phyloP scores from a whole-genome alignment of 2,113 vertebrate genomes.

The Gobius niger region DNA sequence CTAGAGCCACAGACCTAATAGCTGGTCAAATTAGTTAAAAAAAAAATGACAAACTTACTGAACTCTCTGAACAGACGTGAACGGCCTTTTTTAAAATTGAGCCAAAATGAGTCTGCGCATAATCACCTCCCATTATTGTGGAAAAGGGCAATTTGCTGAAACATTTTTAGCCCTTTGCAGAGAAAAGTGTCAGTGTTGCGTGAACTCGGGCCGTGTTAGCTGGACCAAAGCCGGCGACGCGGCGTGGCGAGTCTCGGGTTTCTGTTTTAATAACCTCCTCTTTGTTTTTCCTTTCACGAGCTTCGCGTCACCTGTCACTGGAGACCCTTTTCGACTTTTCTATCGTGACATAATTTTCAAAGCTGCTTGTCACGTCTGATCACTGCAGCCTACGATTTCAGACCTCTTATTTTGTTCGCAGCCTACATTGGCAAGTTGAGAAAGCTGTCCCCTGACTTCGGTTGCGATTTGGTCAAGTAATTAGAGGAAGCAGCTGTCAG shows the following conservation, averaged over 20 bases:
- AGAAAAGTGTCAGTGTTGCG: not conserved
- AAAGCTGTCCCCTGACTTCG: not conserved
- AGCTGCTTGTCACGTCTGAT: not conserved
- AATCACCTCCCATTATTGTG: slow-evolving; percentile 2
- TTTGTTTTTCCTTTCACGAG: not conserved
- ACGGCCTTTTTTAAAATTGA: not conserved
- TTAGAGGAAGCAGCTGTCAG: not conserved
- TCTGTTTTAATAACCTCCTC: slow-evolving; percentile 2
- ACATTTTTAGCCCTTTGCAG: not conserved
- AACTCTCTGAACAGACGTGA: not conserved
- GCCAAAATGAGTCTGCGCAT: not conserved
- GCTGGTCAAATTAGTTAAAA: not conserved
- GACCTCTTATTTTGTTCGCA: too few relatives aligned
- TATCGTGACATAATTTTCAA: not conserved
- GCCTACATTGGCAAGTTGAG: not conserved
- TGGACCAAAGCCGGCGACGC: not conserved
- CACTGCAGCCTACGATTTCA: not conserved
- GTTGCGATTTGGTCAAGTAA: not conserved
- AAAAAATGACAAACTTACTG: not conserved
- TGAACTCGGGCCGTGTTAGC: not conserved
- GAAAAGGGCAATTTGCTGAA: slow-evolving; percentile 1
- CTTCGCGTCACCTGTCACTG: not conserved
- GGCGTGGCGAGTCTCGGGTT: not conserved
- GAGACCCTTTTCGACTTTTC: not conserved
- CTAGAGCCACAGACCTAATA: not conserved